phyloP scores from a whole-genome alignment of 2,797 vertebrate genomes.

The Aeoliscus strigatus region DNA sequence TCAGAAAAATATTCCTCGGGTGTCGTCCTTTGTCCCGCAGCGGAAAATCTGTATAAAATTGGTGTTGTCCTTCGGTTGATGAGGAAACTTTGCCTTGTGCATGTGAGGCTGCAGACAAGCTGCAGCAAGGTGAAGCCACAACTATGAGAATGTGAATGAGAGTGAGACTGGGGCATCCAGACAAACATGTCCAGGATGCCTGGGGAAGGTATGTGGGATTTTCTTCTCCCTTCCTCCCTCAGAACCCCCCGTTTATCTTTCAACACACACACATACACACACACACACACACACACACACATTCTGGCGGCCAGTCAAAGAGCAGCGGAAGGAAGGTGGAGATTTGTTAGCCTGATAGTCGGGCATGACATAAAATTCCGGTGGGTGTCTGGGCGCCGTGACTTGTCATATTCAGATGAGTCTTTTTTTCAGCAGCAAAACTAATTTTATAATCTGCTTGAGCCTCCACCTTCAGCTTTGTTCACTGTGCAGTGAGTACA shows the following conservation, averaged over 20 bases:
- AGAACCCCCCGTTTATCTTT: conserved; percentile 19
- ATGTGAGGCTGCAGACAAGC: conserved; percentile 51
- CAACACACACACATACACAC: conserved; percentile 8
- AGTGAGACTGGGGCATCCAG: conserved; percentile 60
- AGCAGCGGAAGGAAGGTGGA: conserved; percentile 9
- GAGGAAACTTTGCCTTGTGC: conserved; percentile 32
- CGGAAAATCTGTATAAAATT: too few relatives aligned
- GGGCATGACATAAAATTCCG: too few relatives aligned
- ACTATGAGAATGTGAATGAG: conserved; percentile 51
- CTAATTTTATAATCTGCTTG: too few relatives aligned
- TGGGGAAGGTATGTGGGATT: conserved; percentile 67
- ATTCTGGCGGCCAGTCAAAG: not conserved
- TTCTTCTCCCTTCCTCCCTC: conserved; percentile 52
- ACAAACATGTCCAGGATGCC: conserved; percentile 67
- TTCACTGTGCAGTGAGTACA: too few relatives aligned
- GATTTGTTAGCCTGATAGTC: conserved; percentile 38
- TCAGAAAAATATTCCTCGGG: too few relatives aligned
- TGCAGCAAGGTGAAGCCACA: conserved; percentile 54
- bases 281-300: conserved; percentile 1
- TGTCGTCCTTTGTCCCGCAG: too few relatives aligned
- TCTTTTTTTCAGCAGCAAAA: too few relatives aligned
- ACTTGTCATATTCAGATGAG: too few relatives aligned
- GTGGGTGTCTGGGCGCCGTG: conserved; percentile 13
- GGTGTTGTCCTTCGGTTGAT: conserved; percentile 7
- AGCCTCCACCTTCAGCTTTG: too few relatives aligned